A percentile compares a stretch with the other conserved stretches of the same genome.
Conservation (phyloP, 2,797 vertebrate genomes). For the Hydrocynus forskahlii region DNA sequence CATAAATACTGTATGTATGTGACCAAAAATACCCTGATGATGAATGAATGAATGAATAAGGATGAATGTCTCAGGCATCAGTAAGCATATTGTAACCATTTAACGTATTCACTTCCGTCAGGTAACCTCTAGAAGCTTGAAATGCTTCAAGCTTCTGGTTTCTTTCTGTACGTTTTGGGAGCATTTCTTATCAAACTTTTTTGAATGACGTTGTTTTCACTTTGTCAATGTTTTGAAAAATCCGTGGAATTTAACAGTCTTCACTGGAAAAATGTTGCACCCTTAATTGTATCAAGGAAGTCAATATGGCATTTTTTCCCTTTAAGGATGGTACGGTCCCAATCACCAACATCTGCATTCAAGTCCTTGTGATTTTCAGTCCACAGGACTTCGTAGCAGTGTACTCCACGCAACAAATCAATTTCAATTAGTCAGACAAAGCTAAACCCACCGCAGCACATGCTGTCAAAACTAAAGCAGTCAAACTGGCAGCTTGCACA, state of each 20-base stretch:
- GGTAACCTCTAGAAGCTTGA: no score
- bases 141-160: no score
- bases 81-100: no score
- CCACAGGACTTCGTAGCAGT: background rate
- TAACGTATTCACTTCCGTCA: no score
- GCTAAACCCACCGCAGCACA: conserved; percentile 34
- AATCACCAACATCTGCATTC: background rate
- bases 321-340: background rate
- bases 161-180: no score
- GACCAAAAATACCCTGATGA: no score
- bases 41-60: no score
- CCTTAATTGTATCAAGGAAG: background rate
- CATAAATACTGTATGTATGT: no score
- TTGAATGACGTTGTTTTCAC: no score
- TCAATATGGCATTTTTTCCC: background rate
- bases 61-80: no score
- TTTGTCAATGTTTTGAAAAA: no score
- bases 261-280: background rate
- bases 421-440: conserved; percentile 44
- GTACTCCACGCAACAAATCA: conserved; percentile 21
- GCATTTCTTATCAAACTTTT: no score
- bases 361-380: background rate
- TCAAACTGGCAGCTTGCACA: conserved; percentile 50
- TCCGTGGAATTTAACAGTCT: background rate
- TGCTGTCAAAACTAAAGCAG: conserved; percentile 37